Conservation (phyloP, 2,888 invertebrate genomes). For the Coelopa pilipes region DNA sequence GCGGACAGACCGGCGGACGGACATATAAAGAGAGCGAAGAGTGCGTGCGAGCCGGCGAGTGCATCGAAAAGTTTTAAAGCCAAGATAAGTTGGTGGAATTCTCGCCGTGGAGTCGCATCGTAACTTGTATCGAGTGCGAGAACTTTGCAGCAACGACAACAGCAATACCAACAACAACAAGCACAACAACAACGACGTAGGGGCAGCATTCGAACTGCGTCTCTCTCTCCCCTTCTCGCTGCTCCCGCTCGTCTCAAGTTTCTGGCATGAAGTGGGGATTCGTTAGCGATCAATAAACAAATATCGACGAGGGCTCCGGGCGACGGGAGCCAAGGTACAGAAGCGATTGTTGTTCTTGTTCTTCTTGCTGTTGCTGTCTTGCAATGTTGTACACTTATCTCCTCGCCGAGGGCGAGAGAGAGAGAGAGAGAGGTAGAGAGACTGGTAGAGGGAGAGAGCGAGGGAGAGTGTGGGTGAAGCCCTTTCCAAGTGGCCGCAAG, state of each 20-base stretch:
- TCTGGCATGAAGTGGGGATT: too few relatives aligned
- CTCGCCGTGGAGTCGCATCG: conserved; percentile 23
- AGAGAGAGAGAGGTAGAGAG: conserved; percentile 2
- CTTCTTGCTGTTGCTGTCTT: conserved; percentile 5
- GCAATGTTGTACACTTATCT: conserved; percentile 4
- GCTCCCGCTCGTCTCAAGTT: too few relatives aligned
- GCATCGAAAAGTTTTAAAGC: conserved; percentile 4
- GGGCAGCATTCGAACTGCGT: too few relatives aligned
- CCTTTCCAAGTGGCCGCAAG: too few relatives aligned
- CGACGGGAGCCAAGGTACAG: too few relatives aligned
- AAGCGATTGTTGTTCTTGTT: too few relatives aligned
- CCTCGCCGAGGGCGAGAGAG: neutral
- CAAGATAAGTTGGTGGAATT: conserved; percentile 22
- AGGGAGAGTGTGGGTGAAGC: neutral
- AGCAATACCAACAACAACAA: conserved; percentile 9
- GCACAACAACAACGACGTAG: neutral
- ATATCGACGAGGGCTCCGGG: too few relatives aligned
- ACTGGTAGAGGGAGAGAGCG: neutral
- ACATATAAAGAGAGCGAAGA: neutral
- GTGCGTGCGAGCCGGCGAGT: neutral
- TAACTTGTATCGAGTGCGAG: conserved; percentile 29
- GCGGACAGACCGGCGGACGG: neutral
- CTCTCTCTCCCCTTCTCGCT: too few relatives aligned
- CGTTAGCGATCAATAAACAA: too few relatives aligned
- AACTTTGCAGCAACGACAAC: conserved; percentile 19